Evolutionary conservation across 1,140 invertebrate species (phyloP).

Genomic region (Helicoverpa zea): DNA sequence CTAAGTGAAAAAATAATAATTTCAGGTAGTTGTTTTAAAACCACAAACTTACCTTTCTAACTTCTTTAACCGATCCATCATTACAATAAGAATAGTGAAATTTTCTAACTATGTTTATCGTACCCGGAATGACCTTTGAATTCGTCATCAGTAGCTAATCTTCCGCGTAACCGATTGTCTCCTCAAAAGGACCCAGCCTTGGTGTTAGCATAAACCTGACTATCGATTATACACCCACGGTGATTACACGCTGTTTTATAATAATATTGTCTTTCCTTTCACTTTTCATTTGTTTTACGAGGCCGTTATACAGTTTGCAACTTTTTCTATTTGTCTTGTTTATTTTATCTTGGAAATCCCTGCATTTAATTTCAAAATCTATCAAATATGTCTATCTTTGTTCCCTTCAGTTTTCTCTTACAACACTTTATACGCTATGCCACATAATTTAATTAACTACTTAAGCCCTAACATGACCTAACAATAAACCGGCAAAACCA

Average conservation of each 20-base stretch:
- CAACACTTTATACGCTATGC: no score
- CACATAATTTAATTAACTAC: no score
- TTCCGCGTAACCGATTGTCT: constrained; percentile 41
- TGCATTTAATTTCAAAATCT: no score
- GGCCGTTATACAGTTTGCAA: background rate
- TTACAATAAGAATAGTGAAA: background rate
- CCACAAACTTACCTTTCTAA: no score
- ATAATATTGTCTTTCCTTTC: constrained; percentile 31
- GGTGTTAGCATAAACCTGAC: constrained; percentile 19
- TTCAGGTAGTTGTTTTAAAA: no score
- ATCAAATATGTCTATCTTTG: no score
- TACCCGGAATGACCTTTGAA: background rate
- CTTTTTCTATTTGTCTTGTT: background rate
- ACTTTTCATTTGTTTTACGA: constrained; percentile 15
- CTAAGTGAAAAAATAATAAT: no score
- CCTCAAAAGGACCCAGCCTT: constrained; percentile 40
- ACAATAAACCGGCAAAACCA: background rate
- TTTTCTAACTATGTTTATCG: background rate
- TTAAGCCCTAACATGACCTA: background rate
- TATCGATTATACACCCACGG: constrained; percentile 40
- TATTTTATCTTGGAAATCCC: background rate
- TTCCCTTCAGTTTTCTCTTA: no score
- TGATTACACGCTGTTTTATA: constrained; percentile 7
- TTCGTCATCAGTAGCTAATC: constrained; percentile 35
- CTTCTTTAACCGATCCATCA: background rate